phyloP scores from a whole-genome alignment of 2,797 vertebrate genomes.

The Rhodeus uyekii region DNA sequence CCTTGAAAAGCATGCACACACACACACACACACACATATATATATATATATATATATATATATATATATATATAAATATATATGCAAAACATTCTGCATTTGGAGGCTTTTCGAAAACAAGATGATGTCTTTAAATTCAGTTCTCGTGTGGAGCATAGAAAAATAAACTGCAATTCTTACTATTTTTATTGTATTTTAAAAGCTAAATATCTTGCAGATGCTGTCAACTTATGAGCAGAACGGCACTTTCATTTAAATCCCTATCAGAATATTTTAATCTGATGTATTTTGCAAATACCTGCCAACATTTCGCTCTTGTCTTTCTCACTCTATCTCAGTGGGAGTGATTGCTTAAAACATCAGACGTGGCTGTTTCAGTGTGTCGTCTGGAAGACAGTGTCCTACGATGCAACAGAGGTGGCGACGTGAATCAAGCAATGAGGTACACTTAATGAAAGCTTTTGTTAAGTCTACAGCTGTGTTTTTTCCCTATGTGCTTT shows the following conservation, averaged over 20 bases:
- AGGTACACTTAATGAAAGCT: slow-evolving; percentile 43
- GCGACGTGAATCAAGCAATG: slow-evolving; percentile 66
- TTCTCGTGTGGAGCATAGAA: neutral
- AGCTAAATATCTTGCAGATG: neutral
- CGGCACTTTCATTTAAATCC: slow-evolving; percentile 4
- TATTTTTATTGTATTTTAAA: neutral
- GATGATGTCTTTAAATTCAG: neutral
- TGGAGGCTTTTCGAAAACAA: neutral
- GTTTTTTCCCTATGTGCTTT: slow-evolving; percentile 36
- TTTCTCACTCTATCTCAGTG: slow-evolving; percentile 28
- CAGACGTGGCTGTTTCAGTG: slow-evolving; percentile 67
- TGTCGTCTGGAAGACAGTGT: slow-evolving; percentile 63
- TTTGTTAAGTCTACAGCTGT: slow-evolving; percentile 47
- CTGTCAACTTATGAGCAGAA: neutral
- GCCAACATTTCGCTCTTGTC: neutral
- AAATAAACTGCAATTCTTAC: neutral
- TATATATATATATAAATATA: neutral
- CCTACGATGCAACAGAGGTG: slow-evolving; percentile 61
- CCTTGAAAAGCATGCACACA: neutral
- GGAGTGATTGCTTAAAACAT: slow-evolving; percentile 70
- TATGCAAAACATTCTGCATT: neutral
- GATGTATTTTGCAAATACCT: slow-evolving; percentile 17
- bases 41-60: neutral
- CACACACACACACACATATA: no score
- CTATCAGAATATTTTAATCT: slow-evolving; percentile 10